Percentiles rank a stretch among this genome's conserved stretches.
Conservation (phyloP, 2,113 vertebrate species). For the Oryzias melastigma region DNA sequence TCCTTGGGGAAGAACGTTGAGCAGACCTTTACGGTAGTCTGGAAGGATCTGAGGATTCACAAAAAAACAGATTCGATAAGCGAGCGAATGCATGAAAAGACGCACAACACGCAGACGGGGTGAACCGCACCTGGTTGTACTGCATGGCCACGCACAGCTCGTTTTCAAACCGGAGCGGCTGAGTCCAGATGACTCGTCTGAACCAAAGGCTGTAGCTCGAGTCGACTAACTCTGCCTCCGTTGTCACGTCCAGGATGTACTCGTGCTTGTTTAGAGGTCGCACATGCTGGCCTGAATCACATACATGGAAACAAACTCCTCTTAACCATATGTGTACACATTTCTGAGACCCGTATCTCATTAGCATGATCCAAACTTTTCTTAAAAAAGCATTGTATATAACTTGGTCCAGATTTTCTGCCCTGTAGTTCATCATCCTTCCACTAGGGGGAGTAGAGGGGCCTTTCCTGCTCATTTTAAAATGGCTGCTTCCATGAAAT, state of each 20-base stretch:
- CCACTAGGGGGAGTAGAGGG: no score
- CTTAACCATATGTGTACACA: no score
- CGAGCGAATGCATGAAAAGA: not conserved
- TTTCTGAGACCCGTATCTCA: no score
- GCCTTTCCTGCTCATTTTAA: no score
- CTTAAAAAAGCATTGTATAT: no score
- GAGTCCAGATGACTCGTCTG: slow-evolving; percentile 90
- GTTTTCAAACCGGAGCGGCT: slow-evolving; percentile 91
- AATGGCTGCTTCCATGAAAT: no score
- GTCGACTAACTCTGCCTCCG: slow-evolving; percentile 83
- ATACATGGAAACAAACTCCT: not conserved
- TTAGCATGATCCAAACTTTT: no score
- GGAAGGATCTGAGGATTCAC: slow-evolving; percentile 82
- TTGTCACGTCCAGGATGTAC: slow-evolving; percentile 88
- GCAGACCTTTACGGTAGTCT: slow-evolving; percentile 91
- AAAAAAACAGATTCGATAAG: slow-evolving; percentile 11
- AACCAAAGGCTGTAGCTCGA: slow-evolving; percentile 90
- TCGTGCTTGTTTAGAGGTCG: slow-evolving; percentile 85
- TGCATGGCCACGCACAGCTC: slow-evolving; percentile 91
- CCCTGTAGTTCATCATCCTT: no score
- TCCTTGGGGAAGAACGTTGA: slow-evolving; percentile 78
- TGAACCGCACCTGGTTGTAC: slow-evolving; percentile 86
- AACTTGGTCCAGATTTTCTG: no score
- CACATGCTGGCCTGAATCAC: slow-evolving; percentile 85
- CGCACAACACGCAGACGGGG: not conserved